A percentile compares a stretch with the other conserved stretches of the same genome.
Conservation (phyloP, 2,888 invertebrate genomes). For the Scrobipalpa atriplicella region DNA sequence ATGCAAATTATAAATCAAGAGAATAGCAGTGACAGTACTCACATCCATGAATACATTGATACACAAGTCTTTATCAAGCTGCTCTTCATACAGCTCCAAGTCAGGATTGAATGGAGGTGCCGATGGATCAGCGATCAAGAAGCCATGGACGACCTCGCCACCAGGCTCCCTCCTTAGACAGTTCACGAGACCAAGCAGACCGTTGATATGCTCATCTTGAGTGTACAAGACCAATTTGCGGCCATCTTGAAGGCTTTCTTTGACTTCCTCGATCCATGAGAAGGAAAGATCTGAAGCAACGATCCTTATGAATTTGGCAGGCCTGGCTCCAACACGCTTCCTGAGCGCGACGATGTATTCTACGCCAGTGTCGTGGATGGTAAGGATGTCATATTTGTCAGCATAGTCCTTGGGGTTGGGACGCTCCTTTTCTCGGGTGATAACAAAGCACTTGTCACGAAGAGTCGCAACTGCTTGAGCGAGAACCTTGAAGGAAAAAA, state of each 20-base stretch:
- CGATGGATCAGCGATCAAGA: constrained; percentile 84
- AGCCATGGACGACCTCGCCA: constrained; percentile 84
- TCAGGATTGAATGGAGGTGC: constrained; percentile 86
- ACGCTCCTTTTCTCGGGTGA: constrained; percentile 82
- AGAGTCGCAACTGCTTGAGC: constrained; percentile 73
- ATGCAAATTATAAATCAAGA: not conserved
- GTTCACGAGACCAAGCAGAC: constrained; percentile 94
- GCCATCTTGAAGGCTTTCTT: constrained; percentile 67
- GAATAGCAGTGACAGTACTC: constrained; percentile 45
- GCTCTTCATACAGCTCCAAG: constrained; percentile 85
- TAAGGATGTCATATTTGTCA: constrained; percentile 74
- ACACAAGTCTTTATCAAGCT: constrained; percentile 88
- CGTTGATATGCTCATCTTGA: constrained; percentile 87
- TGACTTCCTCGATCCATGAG: constrained; percentile 79
- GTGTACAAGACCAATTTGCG: constrained; percentile 85
- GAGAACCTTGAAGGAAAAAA: constrained; percentile 57
- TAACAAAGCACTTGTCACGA: constrained; percentile 83
- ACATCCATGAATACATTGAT: constrained; percentile 89
- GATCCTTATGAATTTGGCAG: constrained; percentile 75
- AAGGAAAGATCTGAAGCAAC: constrained; percentile 64
- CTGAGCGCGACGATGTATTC: constrained; percentile 81
- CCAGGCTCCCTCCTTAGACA: constrained; percentile 92
- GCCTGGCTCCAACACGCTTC: constrained; percentile 71
- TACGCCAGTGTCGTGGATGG: constrained; percentile 70
- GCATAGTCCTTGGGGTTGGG: constrained; percentile 69